Evolutionary conservation across 37 sponge, comb jelly and placozoan species (phyloP).

Genomic region (Agelas oroides): DNA sequence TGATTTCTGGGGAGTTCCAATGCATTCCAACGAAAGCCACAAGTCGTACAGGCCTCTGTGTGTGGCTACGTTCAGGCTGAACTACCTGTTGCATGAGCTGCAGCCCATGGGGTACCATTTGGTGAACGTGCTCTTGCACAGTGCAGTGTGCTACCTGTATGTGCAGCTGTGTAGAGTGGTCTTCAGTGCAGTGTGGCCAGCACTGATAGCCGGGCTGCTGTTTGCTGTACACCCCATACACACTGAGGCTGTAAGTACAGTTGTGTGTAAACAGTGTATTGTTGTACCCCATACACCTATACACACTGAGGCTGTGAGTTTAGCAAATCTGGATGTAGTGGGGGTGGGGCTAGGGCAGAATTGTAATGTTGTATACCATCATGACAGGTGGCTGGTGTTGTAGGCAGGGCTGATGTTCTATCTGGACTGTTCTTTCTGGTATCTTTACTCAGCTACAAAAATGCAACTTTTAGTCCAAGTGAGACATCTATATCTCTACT

Average conservation of each 20-base stretch:
- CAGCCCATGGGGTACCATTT: conserved; percentile 90
- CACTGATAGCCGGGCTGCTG: conserved; percentile 74
- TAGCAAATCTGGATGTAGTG: no score
- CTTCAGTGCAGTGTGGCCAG: conserved; percentile 56
- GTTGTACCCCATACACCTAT: no score
- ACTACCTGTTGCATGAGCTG: conserved; percentile 84
- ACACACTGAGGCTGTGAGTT: no score
- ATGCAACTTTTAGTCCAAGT: no score
- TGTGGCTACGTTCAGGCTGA: conserved; percentile 88
- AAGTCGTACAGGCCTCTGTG: conserved; percentile 95
- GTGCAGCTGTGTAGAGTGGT: conserved; percentile 63
- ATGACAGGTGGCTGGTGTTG: conserved; percentile 87
- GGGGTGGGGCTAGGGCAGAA: no score
- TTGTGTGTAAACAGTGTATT: no score
- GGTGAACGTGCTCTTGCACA: conserved; percentile 89
- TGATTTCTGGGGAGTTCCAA: conserved; percentile 98
- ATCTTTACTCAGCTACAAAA: conserved; percentile 43
- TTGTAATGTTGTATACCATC: no score
- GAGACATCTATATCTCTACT: no score
- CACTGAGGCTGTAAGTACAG: conserved; percentile 73
- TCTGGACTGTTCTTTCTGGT: conserved; percentile 81
- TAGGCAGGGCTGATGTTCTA: conserved; percentile 85
- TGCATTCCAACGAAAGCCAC: conserved; percentile 81
- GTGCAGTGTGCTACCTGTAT: conserved; percentile 78
- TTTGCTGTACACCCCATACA: conserved; percentile 76